Evolutionary conservation across 2,113 vertebrate genomes (phyloP).

Genomic region (Potamarius usumacintae): DNA sequence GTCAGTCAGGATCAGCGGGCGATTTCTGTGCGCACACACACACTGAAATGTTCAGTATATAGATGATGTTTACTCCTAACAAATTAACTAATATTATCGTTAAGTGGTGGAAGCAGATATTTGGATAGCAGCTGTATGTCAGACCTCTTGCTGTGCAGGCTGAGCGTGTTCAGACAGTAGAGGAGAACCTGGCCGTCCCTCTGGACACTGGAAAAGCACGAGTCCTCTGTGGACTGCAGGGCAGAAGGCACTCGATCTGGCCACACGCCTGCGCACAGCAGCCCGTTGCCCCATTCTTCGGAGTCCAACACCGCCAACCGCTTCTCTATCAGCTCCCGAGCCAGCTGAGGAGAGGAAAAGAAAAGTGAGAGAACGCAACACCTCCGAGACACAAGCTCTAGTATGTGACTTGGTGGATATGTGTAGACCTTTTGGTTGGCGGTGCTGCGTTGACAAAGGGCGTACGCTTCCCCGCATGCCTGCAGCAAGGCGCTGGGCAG

Average conservation of each 20-base stretch:
- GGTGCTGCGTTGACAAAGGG: constrained; percentile 78
- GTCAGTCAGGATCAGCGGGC: constrained; percentile 84
- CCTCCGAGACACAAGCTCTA: neutral
- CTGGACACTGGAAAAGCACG: constrained; percentile 81
- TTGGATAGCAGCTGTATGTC: neutral
- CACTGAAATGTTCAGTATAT: neutral
- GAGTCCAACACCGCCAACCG: constrained; percentile 77
- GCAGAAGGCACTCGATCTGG: constrained; percentile 85
- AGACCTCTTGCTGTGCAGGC: constrained; percentile 82
- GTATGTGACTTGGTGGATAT: neutral
- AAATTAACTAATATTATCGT: too few relatives aligned
- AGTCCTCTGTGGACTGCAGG: constrained; percentile 85
- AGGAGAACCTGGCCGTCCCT: constrained; percentile 87
- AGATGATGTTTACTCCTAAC: neutral
- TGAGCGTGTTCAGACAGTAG: constrained; percentile 86
- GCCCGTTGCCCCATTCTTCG: constrained; percentile 73
- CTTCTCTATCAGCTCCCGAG: constrained; percentile 79
- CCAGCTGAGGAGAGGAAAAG: constrained; percentile 69
- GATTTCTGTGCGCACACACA: constrained; percentile 71
- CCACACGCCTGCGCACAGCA: constrained; percentile 89
- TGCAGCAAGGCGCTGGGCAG: constrained; percentile 83
- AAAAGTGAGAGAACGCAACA: neutral
- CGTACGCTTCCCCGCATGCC: constrained; percentile 85
- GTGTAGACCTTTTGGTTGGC: constrained; percentile 78
- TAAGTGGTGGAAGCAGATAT: neutral